Conservation (phyloP, 2,113 vertebrate species). For the human region GRCh38 chr16:19552501-19553000, state of each 20-base stretch:
- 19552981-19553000: constrained; percentile 37
- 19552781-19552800: constrained; percentile 42
- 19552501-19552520: no score
- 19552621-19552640: constrained; percentile 71
- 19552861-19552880: constrained; percentile 43
- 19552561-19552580: constrained; percentile 7
- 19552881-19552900: constrained; percentile 37
- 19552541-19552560: constrained; percentile 31
- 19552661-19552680: constrained; percentile 55
- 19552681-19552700: constrained; percentile 61
- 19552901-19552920: constrained; percentile 22
- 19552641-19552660: constrained; percentile 47
- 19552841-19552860: constrained; percentile 33
- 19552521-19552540: no score
- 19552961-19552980: constrained; percentile 26
- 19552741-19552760: constrained; percentile 45
- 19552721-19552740: constrained; percentile 51
- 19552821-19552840: not conserved
- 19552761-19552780: constrained; percentile 22
- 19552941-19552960: not conserved
- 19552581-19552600: constrained; percentile 43
- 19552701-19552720: constrained; percentile 68
- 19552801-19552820: not conserved
- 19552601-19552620: constrained; percentile 36
- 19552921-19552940: not conserved